Conservation (phyloP, 2,797 vertebrate species). For the Hoplostethus mediterraneus region DNA sequence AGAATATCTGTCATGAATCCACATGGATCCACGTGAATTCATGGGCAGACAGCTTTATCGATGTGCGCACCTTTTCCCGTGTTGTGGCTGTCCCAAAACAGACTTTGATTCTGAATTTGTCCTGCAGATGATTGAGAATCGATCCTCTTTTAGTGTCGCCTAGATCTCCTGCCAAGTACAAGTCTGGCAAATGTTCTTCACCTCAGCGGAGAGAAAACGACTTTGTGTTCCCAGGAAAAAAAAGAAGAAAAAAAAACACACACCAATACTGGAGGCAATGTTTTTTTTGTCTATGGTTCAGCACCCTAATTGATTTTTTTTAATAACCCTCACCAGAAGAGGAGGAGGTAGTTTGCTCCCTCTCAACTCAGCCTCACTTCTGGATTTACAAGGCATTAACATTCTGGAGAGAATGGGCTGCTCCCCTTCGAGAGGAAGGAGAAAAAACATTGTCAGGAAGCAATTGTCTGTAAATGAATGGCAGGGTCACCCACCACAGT, state of each 20-base stretch:
- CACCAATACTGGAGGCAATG: slow-evolving; percentile 30
- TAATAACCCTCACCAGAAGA: slow-evolving; percentile 66
- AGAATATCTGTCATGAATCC: slow-evolving; percentile 36
- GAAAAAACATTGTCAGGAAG: slow-evolving; percentile 77
- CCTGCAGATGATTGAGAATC: slow-evolving; percentile 70
- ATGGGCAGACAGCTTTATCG: slow-evolving; percentile 69
- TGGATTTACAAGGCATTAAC: slow-evolving; percentile 80
- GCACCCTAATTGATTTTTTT: slow-evolving; percentile 76
- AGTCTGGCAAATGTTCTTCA: slow-evolving; percentile 63
- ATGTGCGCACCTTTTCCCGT: slow-evolving; percentile 60
- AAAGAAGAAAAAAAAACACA: slow-evolving; percentile 25
- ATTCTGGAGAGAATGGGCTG: slow-evolving; percentile 76
- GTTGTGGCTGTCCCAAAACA: slow-evolving; percentile 63
- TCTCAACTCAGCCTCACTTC: slow-evolving; percentile 58
- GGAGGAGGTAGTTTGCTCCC: slow-evolving; percentile 54
- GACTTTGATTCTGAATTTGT: slow-evolving; percentile 75
- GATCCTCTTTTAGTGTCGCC: slow-evolving; percentile 71
- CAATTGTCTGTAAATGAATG: slow-evolving; percentile 85
- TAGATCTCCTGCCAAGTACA: slow-evolving; percentile 73
- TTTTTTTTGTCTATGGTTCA: slow-evolving; percentile 61
- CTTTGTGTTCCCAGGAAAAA: slow-evolving; percentile 45
- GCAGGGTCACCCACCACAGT: slow-evolving; percentile 78
- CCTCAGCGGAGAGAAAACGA: slow-evolving; percentile 63
- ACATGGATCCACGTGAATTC: slow-evolving; percentile 54
- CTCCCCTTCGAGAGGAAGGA: slow-evolving; percentile 71